Percentiles rank a stretch among this genome's conserved stretches.
Evolutionary conservation across 1,140 invertebrate genomes (phyloP).

Genomic region (Bombus polaris): DNA sequence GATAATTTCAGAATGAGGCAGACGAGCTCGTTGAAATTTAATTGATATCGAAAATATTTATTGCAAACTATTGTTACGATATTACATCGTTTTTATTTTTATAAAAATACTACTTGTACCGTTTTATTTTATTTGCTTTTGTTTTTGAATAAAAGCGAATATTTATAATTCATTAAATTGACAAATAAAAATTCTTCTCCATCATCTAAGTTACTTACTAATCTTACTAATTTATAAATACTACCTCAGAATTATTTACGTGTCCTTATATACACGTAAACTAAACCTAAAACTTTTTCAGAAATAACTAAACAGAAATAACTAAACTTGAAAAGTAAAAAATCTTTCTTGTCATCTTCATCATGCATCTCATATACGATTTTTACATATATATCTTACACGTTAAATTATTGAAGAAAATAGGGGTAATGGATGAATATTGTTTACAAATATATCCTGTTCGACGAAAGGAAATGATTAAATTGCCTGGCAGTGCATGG

Average conservation of each 20-base stretch:
- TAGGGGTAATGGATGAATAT: neutral
- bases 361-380: neutral
- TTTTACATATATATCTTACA: no score
- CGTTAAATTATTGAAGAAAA: neutral
- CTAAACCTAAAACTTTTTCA: no score
- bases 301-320: no score
- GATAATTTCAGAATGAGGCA: neutral
- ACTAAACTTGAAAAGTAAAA: neutral
- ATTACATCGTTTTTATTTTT: neutral
- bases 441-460: neutral
- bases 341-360: neutral
- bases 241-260: neutral
- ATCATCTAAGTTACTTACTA: neutral
- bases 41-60: neutral
- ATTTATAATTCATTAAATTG: neutral
- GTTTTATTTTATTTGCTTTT: neutral
- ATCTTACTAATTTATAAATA: neutral
- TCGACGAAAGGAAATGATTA: neutral
- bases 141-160: neutral
- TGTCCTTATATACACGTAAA: no score
- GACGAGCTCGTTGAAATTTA: neutral
- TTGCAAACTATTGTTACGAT: neutral
- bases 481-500: conserved; percentile 23
- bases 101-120: neutral
- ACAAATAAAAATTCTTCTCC: neutral